Evolutionary conservation across 2,888 invertebrate genomes (phyloP).

Genomic region (Eulithis prunata): DNA sequence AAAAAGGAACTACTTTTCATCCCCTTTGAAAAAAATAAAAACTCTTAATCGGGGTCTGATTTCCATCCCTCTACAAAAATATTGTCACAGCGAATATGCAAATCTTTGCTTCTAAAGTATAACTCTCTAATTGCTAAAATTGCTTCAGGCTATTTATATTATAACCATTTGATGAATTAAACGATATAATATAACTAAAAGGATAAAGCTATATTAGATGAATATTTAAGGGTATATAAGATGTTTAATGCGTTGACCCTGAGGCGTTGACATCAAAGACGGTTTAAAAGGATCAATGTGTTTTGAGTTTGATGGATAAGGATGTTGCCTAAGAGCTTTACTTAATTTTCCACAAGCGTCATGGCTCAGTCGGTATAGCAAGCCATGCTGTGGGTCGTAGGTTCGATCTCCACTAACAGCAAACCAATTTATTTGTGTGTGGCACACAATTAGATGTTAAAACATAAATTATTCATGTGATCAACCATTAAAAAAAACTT

Average conservation of each 20-base stretch:
- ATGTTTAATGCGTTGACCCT: slow-evolving; percentile 15
- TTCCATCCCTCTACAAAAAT: slow-evolving; percentile 48
- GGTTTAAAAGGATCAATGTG: slow-evolving; percentile 13
- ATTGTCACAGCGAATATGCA: slow-evolving; percentile 59
- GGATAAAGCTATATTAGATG: slow-evolving; percentile 15
- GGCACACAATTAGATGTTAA: too few relatives aligned
- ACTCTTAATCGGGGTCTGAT: slow-evolving; percentile 44
- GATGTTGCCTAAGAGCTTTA: neutral
- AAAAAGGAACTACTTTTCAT: neutral
- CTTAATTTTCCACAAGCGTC: neutral
- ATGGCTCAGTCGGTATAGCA: too few relatives aligned
- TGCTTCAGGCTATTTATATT: slow-evolving; percentile 52
- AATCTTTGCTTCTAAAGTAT: slow-evolving; percentile 42
- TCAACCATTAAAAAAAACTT: too few relatives aligned
- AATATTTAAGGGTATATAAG: slow-evolving; percentile 20
- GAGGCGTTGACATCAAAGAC: slow-evolving; percentile 19
- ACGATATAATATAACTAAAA: slow-evolving; percentile 7
- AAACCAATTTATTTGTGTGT: too few relatives aligned
- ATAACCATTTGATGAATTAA: neutral
- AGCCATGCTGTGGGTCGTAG: too few relatives aligned
- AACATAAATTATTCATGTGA: too few relatives aligned
- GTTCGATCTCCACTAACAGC: too few relatives aligned
- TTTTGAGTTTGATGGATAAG: neutral
- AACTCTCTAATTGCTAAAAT: slow-evolving; percentile 58
- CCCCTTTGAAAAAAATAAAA: slow-evolving; percentile 34